Percentiles rank a stretch among this genome's conserved stretches.
Evolutionary conservation across 2,888 invertebrate species (phyloP).

Genomic region (Eurytoma adleriae): DNA sequence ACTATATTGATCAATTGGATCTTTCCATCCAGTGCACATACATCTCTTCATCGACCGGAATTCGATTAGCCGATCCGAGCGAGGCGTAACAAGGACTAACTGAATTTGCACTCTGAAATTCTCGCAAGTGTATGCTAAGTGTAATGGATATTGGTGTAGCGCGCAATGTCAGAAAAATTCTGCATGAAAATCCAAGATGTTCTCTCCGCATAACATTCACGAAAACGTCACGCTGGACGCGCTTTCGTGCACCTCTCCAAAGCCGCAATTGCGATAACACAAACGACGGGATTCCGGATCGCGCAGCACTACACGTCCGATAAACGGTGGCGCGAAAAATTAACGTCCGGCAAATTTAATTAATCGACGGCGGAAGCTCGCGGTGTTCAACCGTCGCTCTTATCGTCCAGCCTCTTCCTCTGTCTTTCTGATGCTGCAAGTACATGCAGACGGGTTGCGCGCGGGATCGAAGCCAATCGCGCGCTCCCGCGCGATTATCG

Average conservation of each 20-base stretch:
- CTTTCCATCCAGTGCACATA: too few species aligned
- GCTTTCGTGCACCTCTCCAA: constrained; percentile 3
- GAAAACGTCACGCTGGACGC: neutral
- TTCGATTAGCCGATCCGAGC: neutral
- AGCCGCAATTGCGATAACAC: neutral
- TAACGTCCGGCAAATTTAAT: neutral
- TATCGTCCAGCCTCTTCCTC: too few species aligned
- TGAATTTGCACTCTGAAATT: constrained; percentile 23
- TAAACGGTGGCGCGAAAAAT: too few species aligned
- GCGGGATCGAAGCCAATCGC: neutral
- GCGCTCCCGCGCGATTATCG: neutral
- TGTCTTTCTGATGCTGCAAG: too few species aligned
- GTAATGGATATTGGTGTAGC: constrained; percentile 30
- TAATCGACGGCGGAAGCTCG: neutral
- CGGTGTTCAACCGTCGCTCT: neutral
- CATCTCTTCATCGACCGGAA: neutral
- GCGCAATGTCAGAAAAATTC: constrained; percentile 32
- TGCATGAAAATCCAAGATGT: constrained; percentile 20
- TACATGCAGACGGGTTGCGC: too few species aligned
- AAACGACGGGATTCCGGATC: neutral
- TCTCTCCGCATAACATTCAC: neutral
- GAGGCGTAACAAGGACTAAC: constrained; percentile 13
- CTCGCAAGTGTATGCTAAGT: constrained; percentile 44
- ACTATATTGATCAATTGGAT: too few species aligned
- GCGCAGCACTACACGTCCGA: too few species aligned